Conservation (phyloP, 1,140 invertebrate genomes). For the Zaprionus lachaisei region DNA sequence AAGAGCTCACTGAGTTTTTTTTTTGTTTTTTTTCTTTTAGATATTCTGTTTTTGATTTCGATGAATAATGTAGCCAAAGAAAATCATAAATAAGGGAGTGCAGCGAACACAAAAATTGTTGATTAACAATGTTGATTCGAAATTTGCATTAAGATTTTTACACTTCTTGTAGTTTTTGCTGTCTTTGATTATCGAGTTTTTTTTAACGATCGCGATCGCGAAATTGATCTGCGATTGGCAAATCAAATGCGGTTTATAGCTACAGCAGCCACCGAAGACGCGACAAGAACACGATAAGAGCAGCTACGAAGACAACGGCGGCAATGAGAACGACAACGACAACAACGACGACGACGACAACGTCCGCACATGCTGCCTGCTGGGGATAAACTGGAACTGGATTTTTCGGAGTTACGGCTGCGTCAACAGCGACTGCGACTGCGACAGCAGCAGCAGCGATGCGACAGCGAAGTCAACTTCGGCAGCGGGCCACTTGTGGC, state of each 20-base stretch:
- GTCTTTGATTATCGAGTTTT: neutral
- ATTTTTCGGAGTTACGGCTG: slow-evolving; percentile 79
- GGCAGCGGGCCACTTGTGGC: slow-evolving; percentile 49
- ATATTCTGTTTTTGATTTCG: neutral
- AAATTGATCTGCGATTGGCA: slow-evolving; percentile 6
- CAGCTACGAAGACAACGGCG: slow-evolving; percentile 10
- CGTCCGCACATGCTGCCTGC: slow-evolving; percentile 84
- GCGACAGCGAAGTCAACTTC: slow-evolving; percentile 5
- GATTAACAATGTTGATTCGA: neutral
- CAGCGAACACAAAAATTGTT: neutral
- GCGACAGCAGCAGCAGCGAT: slow-evolving; percentile 2
- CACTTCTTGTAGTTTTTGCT: slow-evolving; percentile 13
- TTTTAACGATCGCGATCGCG: slow-evolving; percentile 18
- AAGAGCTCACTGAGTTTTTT: slow-evolving; percentile 26
- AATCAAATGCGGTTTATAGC: slow-evolving; percentile 4
- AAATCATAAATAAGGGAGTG: slow-evolving; percentile 26
- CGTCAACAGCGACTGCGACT: slow-evolving; percentile 19
- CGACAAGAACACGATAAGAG: slow-evolving; percentile 12
- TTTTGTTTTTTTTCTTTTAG: neutral
- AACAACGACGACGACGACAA: slow-evolving; percentile 62
- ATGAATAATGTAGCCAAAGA: slow-evolving; percentile 24
- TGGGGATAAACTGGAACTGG: slow-evolving; percentile 84
- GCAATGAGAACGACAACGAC: slow-evolving; percentile 33
- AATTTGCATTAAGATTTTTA: slow-evolving; percentile 17
- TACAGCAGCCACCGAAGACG: slow-evolving; percentile 19